Conservation (phyloP, 2,113 vertebrate species). For the Odocoileus hemionus region DNA sequence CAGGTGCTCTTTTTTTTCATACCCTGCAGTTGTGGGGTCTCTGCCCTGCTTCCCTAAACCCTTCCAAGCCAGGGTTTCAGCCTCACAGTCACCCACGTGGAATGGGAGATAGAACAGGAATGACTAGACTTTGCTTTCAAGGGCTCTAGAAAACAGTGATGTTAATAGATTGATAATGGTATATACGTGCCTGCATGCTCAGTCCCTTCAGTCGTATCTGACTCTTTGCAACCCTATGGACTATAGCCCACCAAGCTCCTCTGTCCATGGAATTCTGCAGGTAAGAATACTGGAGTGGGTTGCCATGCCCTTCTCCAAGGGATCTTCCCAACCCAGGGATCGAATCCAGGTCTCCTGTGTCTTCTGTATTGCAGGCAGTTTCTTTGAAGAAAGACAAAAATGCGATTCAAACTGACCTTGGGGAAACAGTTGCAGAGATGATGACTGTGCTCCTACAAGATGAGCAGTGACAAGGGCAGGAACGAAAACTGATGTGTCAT, state of each 20-base stretch:
- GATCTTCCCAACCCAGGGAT: not conserved
- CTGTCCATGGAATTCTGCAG: not conserved
- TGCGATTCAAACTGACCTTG: not conserved
- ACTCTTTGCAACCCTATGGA: not conserved
- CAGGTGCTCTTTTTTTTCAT: not conserved
- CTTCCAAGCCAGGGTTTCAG: not conserved
- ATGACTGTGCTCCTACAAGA: not conserved
- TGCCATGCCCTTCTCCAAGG: not conserved
- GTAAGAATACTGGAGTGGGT: not conserved
- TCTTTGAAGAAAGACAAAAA: not conserved
- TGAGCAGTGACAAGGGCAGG: not conserved
- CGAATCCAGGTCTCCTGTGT: not conserved
- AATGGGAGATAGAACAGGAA: not conserved
- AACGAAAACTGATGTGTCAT: not conserved
- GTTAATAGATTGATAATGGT: not conserved
- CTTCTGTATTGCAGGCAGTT: not conserved
- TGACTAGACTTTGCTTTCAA: not conserved
- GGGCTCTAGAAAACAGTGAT: not conserved
- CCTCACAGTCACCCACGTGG: not conserved
- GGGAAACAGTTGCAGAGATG: not conserved
- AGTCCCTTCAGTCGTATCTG: fast-evolving
- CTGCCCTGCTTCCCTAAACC: not conserved
- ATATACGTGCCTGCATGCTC: fast-evolving
- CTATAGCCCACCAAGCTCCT: fast-evolving
- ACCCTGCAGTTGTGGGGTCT: not conserved